Percentiles rank a stretch among this genome's conserved stretches.
These are phyloP conservation scores for Palythoa grandiflora DNA, from an alignment of 92 coral and sea anemone genomes.

Conservation along the genomic window DNA sequence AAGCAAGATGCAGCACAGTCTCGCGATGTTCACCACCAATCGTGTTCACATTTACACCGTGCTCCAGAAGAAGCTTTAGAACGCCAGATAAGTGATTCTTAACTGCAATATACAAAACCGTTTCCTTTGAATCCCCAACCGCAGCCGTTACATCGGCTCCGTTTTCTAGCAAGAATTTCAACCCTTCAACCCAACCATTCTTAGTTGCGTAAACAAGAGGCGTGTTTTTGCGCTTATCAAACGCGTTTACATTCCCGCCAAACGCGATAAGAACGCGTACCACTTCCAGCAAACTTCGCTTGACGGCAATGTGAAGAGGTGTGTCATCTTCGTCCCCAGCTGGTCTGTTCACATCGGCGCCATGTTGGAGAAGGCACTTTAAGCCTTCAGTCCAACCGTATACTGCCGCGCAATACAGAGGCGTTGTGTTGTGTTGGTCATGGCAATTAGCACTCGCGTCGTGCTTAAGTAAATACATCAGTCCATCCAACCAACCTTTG, in stretches of 20 bases:
- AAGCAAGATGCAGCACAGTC: constrained; percentile 38
- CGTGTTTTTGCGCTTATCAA: constrained; percentile 37
- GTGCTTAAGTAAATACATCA: constrained; percentile 19
- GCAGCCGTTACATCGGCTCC: constrained; percentile 38
- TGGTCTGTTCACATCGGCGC: constrained; percentile 32
- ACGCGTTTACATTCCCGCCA: constrained; percentile 30
- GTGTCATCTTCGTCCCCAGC: constrained; percentile 42
- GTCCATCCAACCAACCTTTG: constrained; percentile 43
- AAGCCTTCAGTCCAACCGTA: constrained; percentile 46
- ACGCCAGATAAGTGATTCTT: constrained; percentile 45
- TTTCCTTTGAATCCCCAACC: constrained; percentile 42
- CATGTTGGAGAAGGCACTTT: constrained; percentile 35
- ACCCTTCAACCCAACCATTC: constrained; percentile 43
- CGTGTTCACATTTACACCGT: constrained; percentile 36
- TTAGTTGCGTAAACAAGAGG: constrained; percentile 44
- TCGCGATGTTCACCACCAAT: constrained; percentile 40
- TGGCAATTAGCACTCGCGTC: constrained; percentile 40
- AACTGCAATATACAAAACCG: constrained; percentile 41
- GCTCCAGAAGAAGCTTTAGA: constrained; percentile 24
- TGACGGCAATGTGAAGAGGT: constrained; percentile 40
- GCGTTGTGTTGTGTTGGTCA: constrained; percentile 48
- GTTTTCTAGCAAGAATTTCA: constrained; percentile 31
- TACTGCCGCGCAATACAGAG: constrained; percentile 42
- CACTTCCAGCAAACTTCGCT: constrained; percentile 32
- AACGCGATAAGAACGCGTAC: constrained; percentile 32